Evolutionary conservation across 2,888 invertebrate species (phyloP), one percentile per base, ranked within the genome.

Genomic region (Campoplex nolae): DNA sequence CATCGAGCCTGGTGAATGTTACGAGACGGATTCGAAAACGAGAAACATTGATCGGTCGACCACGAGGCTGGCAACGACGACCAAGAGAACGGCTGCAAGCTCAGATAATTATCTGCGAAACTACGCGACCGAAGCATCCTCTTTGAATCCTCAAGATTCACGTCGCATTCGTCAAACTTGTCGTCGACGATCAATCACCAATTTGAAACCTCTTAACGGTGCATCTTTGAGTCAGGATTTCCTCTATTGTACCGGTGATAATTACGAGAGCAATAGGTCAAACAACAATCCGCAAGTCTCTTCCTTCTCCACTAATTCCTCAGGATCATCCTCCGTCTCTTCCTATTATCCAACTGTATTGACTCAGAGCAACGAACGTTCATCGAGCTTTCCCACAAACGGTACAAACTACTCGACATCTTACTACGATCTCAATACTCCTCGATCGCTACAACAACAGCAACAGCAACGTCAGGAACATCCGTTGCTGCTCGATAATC

Each of bases 401-500:
- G 75, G 87, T 6, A 67, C 81, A 0, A 70, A 3, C n/a, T 58
- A 35, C 18, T 62, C 45, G 8, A 42, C 48, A 2, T 58, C 51
- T 9, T 65, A 67, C 42, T 76, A 83, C 83, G 87, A 79, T 16
- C 42, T 54, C 16, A 45, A 76, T 23, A 54, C 65, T 11, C 74
- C 83, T 1, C 74, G 88, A 13, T 84, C 85, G 0, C 65, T 86
- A 8, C 87, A 88, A 71, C 88, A 84, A 65, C 83, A 87, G 0
- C 65, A 85, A 9, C 87, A 88, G 68, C 88, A 84, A 68, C 83
- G 86, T 54, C 86, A 88, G 70, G 76, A 87, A 73, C 82, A 84
- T n/a, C 78, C 73, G 9, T 18, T 68, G 23, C 2, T 56, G 45
- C 75, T 79, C 11, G 88, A 83, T 6, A 79, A 89, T 74, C 54